Evolutionary conservation across 64 coral and sea anemone genomes (phyloP).

Genomic region (Pocillopora damicornis): DNA sequence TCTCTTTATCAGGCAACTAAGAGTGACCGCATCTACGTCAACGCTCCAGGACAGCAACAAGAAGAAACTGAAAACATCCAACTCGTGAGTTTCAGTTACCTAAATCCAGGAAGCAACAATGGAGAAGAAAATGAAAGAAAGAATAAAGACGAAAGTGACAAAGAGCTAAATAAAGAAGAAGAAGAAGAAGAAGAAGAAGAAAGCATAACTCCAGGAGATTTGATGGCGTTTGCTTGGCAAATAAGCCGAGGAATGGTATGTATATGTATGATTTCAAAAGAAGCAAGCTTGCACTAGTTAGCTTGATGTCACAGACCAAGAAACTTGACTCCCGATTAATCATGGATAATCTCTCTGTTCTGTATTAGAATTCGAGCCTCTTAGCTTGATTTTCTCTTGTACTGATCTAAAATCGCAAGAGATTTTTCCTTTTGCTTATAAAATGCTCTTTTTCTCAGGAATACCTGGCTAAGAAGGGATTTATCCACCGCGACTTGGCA

Average conservation of each 20-base stretch:
- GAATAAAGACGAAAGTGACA: not conserved
- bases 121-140: not conserved
- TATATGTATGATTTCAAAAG: not conserved
- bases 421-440: not conserved
- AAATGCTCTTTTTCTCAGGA: constrained; percentile 5
- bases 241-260: constrained; percentile 63
- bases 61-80: not conserved
- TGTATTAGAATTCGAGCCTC: too few relatives aligned
- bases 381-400: too few relatives aligned
- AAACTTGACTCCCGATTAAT: too few relatives aligned
- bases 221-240: constrained; percentile 76
- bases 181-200: constrained; percentile 18
- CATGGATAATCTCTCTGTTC: too few relatives aligned
- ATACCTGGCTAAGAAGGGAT: constrained; percentile 51
- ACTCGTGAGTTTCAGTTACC: not conserved
- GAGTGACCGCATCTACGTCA: constrained; percentile 16
- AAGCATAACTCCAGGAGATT: constrained; percentile 36
- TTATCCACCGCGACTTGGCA: constrained; percentile 58
- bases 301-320: too few relatives aligned
- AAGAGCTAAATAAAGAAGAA: not conserved
- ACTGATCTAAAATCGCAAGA: too few relatives aligned
- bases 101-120: not conserved
- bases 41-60: not conserved
- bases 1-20: not conserved
- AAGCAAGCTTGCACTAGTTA: not conserved